Conservation (phyloP, 2,113 vertebrate genomes). For the Oreotrochilus melanogaster region DNA sequence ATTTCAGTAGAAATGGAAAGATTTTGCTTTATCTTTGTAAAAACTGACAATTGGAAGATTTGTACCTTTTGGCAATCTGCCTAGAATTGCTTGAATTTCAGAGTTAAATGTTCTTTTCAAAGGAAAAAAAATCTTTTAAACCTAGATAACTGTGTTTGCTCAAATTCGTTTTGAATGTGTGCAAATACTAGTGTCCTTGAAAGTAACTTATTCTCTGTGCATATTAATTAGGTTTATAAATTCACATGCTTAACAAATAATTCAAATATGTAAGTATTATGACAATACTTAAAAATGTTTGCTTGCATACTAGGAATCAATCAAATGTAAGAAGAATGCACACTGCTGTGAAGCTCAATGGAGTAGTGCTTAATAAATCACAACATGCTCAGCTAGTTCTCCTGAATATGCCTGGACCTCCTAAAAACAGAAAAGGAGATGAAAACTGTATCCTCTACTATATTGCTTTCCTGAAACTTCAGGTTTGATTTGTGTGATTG, state of each 20-base stretch:
- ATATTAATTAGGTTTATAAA: not conserved
- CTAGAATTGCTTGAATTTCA: not conserved
- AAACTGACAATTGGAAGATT: not conserved
- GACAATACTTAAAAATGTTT: not conserved
- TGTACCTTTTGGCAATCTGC: not conserved
- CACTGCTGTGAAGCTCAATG: conserved; percentile 94
- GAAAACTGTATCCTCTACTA: conserved; percentile 95
- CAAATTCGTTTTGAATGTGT: not conserved
- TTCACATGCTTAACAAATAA: not conserved
- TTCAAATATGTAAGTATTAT: not conserved
- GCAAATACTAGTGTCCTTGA: not conserved
- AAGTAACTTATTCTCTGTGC: not conserved
- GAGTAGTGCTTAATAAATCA: conserved; percentile 90
- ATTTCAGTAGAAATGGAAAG: not conserved
- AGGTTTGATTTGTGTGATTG: not conserved
- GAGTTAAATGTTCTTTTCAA: not conserved
- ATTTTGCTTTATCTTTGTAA: not conserved
- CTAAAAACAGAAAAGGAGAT: conserved; percentile 89
- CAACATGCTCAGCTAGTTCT: conserved; percentile 93
- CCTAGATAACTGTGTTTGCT: not conserved
- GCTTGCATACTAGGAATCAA: conserved; percentile 84
- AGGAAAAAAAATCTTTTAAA: not conserved
- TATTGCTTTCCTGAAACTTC: not conserved
- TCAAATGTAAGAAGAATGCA: conserved; percentile 97
- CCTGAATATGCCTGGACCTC: conserved; percentile 96